Percentiles rank a stretch among this genome's conserved stretches.
Evolutionary conservation across 2,113 vertebrate genomes (phyloP).

Genomic region (Neolamprologus brichardi): DNA sequence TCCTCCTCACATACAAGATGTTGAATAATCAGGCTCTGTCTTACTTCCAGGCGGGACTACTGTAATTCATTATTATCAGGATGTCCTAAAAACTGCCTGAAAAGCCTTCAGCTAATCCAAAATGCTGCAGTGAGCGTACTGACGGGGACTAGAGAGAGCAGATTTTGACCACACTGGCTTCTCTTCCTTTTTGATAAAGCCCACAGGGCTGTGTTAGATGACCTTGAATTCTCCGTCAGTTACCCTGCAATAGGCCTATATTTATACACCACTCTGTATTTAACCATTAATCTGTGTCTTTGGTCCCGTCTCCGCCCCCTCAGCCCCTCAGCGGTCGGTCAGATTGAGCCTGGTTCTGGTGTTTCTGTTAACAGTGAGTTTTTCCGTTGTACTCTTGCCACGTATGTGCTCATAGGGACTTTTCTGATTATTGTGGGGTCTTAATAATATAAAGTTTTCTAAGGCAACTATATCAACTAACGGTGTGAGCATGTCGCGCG

Average conservation of each 20-base stretch:
- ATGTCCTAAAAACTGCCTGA: not conserved
- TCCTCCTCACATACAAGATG: not conserved
- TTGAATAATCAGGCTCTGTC: not conserved
- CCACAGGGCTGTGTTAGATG: not conserved
- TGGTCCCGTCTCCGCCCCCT: not conserved
- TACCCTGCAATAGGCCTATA: not conserved
- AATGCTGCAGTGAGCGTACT: accelerated
- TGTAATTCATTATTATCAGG: not conserved
- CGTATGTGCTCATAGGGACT: not conserved
- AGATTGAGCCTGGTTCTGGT: not conserved
- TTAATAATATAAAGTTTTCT: accelerated
- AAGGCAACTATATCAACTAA: not conserved
- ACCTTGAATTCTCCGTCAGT: not conserved
- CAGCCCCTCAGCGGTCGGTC: not conserved
- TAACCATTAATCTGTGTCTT: not conserved
- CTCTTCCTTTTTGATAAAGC: not conserved
- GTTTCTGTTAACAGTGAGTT: not conserved
- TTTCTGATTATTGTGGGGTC: not conserved
- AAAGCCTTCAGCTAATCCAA: not conserved
- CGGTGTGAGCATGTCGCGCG: accelerated
- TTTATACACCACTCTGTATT: not conserved
- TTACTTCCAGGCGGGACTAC: not conserved
- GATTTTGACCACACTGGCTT: not conserved
- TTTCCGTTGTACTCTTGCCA: not conserved
- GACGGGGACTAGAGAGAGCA: not conserved